phyloP scores from a whole-genome alignment of 2,888 invertebrate species.

The Heliconius ismenius region DNA sequence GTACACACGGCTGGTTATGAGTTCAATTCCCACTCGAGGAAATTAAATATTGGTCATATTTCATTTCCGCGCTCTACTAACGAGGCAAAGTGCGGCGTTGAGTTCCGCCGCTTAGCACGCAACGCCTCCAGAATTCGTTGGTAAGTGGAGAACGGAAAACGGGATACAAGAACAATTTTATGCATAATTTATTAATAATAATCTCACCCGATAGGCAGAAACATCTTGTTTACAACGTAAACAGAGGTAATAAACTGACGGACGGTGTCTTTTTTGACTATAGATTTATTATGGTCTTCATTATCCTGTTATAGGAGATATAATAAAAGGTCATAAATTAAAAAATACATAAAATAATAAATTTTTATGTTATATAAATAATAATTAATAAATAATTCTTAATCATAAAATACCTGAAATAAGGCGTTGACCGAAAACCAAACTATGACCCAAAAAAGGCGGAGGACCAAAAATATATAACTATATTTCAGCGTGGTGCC shows the following conservation, averaged over 20 bases:
- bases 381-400: too few species aligned
- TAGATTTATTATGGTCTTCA: not conserved
- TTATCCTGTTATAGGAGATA: not conserved
- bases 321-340: not conserved
- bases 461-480: constrained; percentile 60
- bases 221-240: constrained; percentile 67
- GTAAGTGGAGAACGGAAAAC: too few species aligned
- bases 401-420: not conserved
- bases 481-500: constrained; percentile 63
- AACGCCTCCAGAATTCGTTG: too few species aligned
- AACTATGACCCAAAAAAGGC: constrained; percentile 58
- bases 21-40: too few species aligned
- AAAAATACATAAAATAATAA: too few species aligned
- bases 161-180: too few species aligned
- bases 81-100: too few species aligned
- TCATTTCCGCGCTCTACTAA: too few species aligned
- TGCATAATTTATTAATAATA: not conserved
- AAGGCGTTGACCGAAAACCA: constrained; percentile 57
- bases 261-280: constrained; percentile 27
- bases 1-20: too few species aligned
- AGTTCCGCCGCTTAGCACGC: too few species aligned
- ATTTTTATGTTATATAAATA: too few species aligned
- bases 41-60: too few species aligned
- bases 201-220: constrained; percentile 65
- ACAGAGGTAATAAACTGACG: constrained; percentile 51